Evolutionary conservation across 2,888 invertebrate genomes (phyloP), one percentile per base, ranked within the genome.

Genomic region (Lapara coniferarum): DNA sequence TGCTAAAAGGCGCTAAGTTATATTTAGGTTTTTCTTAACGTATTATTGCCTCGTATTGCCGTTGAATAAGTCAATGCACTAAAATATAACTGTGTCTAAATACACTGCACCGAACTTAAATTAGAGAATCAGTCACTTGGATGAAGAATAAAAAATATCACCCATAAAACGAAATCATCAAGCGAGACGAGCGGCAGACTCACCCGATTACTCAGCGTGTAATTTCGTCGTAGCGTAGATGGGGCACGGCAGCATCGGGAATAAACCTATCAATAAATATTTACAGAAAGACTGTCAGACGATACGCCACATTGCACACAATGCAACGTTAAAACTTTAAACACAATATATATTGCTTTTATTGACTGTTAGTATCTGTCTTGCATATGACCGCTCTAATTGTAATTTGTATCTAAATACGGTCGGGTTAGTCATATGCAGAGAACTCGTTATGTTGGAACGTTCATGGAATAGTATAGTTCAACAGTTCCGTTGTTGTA

Each of bases 261-360:
- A 90, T 91, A 90, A 89, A 88, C 88, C 87, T 88, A 89, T 91
- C 89, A 81, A 89, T 89, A 91, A 89, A 91, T 91, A 88, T 91
- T 89, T 89, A 90, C 85, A 83, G 81, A 78, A 83, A 84, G 85
- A 83, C 87, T 88, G 88, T 88, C 85, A 86, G 88, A 84, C 86
- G 88, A 83, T 84, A 82, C 85, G 89, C 89, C 81, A 82, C 86
- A 82, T 74, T 88, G 86, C 86, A 85, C 88, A 90, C 90, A 90
- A 91, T 90, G 81, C 75, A 76, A 83, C 78, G 83, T 84, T 89
- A 86, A 89, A 87, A 85, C 86, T 87, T 87, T 80, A 78, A 85
- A 83, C 81, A 76, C 83, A 77, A 78, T 79, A 85, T 88, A 88
- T 86, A 85, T 84, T 81, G 82, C 73, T 77, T 79, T 81, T 74